Evolutionary conservation across 2,797 vertebrate species (phyloP).

Genomic region (Centroberyx gerrardi): DNA sequence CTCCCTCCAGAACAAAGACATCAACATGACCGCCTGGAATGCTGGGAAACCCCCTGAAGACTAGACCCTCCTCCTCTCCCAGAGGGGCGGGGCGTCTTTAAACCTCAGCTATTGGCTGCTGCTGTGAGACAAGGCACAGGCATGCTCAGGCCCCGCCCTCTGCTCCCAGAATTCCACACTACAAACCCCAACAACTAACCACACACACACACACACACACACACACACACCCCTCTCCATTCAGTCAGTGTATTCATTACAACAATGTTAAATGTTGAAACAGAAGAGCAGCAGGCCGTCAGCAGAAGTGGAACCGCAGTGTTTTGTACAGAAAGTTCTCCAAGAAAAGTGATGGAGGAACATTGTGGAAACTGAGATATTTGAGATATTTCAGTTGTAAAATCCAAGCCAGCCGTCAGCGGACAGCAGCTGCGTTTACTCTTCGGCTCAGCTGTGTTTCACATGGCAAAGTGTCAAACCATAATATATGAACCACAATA

Average conservation of each 20-base stretch:
- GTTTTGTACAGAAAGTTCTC: background rate
- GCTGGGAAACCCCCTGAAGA: conserved; percentile 54
- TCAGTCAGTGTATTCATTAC: conserved; percentile 53
- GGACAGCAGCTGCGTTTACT: conserved; percentile 6
- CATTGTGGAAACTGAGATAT: background rate
- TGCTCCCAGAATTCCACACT: too few relatives aligned
- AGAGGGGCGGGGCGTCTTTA: conserved; percentile 17
- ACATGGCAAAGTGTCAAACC: background rate
- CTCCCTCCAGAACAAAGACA: conserved; percentile 11
- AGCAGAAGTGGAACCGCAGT: background rate
- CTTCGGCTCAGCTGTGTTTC: background rate
- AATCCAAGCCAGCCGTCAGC: background rate
- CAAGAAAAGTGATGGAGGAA: too few relatives aligned
- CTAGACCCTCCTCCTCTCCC: background rate
- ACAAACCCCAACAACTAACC: background rate
- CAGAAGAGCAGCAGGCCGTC: too few relatives aligned
- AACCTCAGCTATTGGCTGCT: conserved; percentile 19
- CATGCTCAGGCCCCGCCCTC: background rate
- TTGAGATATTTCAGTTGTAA: background rate
- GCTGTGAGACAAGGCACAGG: background rate
- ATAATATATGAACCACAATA: background rate
- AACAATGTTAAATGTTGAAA: conserved; percentile 31
- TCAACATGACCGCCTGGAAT: conserved; percentile 39
- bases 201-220: background rate
- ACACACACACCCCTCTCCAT: conserved; percentile 14